Evolutionary conservation across 2,888 invertebrate genomes (phyloP), one percentile per base, ranked within the genome.

Genomic region (Hyles lineata): DNA sequence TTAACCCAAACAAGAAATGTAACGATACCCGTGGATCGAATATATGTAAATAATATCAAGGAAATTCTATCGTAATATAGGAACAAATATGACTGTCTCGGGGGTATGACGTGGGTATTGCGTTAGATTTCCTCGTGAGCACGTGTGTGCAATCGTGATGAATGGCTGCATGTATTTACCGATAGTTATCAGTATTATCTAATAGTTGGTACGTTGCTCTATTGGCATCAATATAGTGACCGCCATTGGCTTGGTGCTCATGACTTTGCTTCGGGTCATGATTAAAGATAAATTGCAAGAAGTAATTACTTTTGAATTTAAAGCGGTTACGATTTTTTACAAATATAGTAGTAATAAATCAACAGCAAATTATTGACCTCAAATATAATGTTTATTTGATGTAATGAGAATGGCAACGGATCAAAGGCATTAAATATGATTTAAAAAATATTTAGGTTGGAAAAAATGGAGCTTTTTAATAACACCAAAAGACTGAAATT

Each of bases 91-190:
- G 32, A 63, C 21, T 23, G 32, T 55, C 55, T 70, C 52, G 32
- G 29, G 50, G 25, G 50, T 71, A 50, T 61, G 50, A 25, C 21
- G 50, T 67, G n/a, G 8, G 3, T 5, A 55, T 55, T 67, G 43
- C 50, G 23, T 50, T 67, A 50, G 23, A 67, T 67, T 67, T 67
- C 63, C 67, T 67, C 67, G 43, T 67, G 67, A 25, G 17, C 43
- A 67, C 67, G 67, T 15, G 15, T 72, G 19, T 23, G 67, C 25
- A 58, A 72, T 59, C 63, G n/a, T 59, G 63, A 72, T 72, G 58
- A 63, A 67, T 63, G 63, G 55, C 72, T 58, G 58, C 35, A 25
- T 58, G 35, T 67, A 72, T 72, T 72, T 72, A 43, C 58, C 35
- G 23, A 70, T 25, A 43, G 72, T 58, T 67, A 59, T 72, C 35